A percentile compares a stretch with the other conserved stretches of the same genome.
These are phyloP conservation scores for Forficula auricularia DNA, from an alignment of 1,140 invertebrate species.

Conservation along the genomic window DNA sequence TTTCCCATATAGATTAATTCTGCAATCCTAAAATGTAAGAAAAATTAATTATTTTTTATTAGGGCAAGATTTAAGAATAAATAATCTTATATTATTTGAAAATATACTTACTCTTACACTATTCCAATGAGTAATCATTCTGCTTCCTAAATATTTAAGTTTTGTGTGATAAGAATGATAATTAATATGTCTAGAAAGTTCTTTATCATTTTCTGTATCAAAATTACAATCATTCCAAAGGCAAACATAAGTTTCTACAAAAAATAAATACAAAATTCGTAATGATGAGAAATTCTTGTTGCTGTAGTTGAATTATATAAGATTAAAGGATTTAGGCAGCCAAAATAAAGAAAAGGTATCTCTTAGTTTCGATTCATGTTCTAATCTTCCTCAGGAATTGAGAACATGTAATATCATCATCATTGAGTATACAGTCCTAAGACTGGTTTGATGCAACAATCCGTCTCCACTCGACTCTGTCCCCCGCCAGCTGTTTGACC, in stretches of 20 bases:
- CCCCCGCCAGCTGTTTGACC: too few relatives aligned
- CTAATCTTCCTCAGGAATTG: too few relatives aligned
- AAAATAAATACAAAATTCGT: not conserved
- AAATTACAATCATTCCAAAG: slow-evolving; percentile 44
- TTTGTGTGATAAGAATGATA: slow-evolving; percentile 61
- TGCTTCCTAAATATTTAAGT: slow-evolving; percentile 48
- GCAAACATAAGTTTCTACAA: slow-evolving; percentile 33
- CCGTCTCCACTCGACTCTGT: too few relatives aligned
- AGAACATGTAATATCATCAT: too few relatives aligned
- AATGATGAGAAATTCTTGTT: not conserved
- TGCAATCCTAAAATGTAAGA: too few relatives aligned
- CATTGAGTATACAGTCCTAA: too few relatives aligned
- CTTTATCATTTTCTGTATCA: slow-evolving; percentile 28
- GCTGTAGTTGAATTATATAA: not conserved
- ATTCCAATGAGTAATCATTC: slow-evolving; percentile 32
- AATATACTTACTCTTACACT: slow-evolving; percentile 35
- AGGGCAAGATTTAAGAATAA: too few relatives aligned
- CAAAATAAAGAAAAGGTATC: too few relatives aligned
- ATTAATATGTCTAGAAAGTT: slow-evolving; percentile 49
- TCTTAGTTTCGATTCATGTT: too few relatives aligned
- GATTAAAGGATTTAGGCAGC: not conserved
- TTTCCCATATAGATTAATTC: slow-evolving; percentile 28
- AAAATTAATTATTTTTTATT: too few relatives aligned
- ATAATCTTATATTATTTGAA: slow-evolving; percentile 4
- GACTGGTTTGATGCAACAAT: too few relatives aligned